phyloP scores from a whole-genome alignment of 2,113 vertebrate species.

The Coryphaenoides rupestris region DNA sequence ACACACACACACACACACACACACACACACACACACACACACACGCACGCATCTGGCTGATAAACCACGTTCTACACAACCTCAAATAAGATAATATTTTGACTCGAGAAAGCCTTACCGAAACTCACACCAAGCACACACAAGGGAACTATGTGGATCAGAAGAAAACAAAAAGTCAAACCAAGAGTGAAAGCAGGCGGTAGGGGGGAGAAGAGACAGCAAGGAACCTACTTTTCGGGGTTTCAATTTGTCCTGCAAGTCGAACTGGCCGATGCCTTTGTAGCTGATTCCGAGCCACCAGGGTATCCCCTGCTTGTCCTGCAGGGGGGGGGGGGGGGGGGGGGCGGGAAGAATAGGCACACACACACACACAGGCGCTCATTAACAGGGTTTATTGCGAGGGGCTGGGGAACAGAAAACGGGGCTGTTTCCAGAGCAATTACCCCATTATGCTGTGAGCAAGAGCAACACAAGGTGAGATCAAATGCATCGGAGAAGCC shows the following conservation, averaged over 20 bases:
- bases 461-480: slow-evolving; percentile 48
- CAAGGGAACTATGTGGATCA: too few species aligned
- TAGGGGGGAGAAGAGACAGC: not conserved
- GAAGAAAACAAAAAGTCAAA: too few species aligned
- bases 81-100: too few species aligned
- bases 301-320: slow-evolving; percentile 97
- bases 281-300: slow-evolving; percentile 98
- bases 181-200: too few species aligned
- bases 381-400: slow-evolving; percentile 43
- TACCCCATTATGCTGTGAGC: slow-evolving; percentile 46
- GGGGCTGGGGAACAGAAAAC: slow-evolving; percentile 23
- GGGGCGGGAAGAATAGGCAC: slow-evolving; percentile 29
- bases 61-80: too few species aligned
- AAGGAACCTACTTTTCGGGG: slow-evolving; percentile 85
- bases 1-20: too few species aligned
- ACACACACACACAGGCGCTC: slow-evolving; percentile 17
- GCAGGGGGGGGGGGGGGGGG: slow-evolving; percentile 30
- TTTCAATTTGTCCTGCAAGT: slow-evolving; percentile 93
- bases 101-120: too few species aligned
- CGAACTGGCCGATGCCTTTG: slow-evolving; percentile 96
- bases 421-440: slow-evolving; percentile 39
- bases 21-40: too few species aligned
- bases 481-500: slow-evolving; percentile 36
- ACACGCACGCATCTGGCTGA: too few species aligned
- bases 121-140: too few species aligned